Evolutionary conservation across 2,888 invertebrate species (phyloP).

Genomic region (Scelioninae gen. 1): DNA sequence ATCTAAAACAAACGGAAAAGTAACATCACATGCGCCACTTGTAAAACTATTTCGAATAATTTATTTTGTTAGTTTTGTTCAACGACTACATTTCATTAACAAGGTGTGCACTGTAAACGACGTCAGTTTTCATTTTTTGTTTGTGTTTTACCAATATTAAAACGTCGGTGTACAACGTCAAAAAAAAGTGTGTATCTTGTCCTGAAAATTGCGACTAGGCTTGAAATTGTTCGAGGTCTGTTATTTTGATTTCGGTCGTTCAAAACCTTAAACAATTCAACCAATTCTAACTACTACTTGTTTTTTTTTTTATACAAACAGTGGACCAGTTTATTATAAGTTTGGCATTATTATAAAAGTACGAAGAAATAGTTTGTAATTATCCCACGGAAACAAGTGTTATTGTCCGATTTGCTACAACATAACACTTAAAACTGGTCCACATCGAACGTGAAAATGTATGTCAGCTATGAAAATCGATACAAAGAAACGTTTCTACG

Average conservation of each 20-base stretch:
- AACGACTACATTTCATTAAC: constrained; percentile 67
- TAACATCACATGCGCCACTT: constrained; percentile 83
- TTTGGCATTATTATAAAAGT: constrained; percentile 40
- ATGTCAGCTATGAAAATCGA: constrained; percentile 29
- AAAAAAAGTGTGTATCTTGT: background rate
- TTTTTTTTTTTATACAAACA: background rate
- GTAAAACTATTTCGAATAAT: constrained; percentile 75
- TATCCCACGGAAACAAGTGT: constrained; percentile 2
- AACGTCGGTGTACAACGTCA: background rate
- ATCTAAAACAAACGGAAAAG: constrained; percentile 83
- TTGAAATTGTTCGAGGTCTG: constrained; percentile 14
- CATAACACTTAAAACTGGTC: constrained; percentile 20
- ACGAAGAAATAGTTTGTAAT: constrained; percentile 13
- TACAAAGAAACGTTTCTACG: constrained; percentile 25
- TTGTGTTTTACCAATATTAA: constrained; percentile 12
- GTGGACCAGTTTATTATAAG: constrained; percentile 33
- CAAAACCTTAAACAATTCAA: constrained; percentile 27
- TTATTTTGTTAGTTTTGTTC: constrained; percentile 62
- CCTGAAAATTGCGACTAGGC: background rate
- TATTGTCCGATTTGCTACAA: constrained; percentile 25
- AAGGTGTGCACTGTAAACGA: constrained; percentile 63
- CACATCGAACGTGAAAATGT: constrained; percentile 26
- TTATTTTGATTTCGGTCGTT: constrained; percentile 1
- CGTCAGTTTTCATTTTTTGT: constrained; percentile 28
- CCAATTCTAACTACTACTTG: constrained; percentile 8